phyloP scores from a whole-genome alignment of 1,140 invertebrate genomes.

The Saccostrea glomerata region DNA sequence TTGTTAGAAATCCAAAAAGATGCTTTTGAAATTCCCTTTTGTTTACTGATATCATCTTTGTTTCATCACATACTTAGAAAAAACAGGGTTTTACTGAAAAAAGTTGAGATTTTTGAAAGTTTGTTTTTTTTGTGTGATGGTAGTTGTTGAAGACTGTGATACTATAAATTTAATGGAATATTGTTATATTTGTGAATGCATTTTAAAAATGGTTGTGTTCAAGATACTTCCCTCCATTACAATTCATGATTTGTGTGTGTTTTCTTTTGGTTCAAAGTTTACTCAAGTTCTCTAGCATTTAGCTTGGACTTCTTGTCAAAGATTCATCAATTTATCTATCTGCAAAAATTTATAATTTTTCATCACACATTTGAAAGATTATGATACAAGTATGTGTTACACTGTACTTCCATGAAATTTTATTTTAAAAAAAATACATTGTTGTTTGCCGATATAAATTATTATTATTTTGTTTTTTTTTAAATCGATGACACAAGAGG shows the following conservation, averaged over 20 bases:
- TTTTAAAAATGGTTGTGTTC: slow-evolving; percentile 29
- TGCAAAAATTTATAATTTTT: no score
- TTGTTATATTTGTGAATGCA: slow-evolving; percentile 28
- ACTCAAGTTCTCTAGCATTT: background rate
- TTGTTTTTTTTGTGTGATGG: slow-evolving; percentile 27
- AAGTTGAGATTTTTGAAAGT: slow-evolving; percentile 27
- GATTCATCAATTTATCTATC: no score
- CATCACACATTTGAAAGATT: no score
- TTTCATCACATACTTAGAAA: background rate
- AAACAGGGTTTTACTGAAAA: slow-evolving; percentile 29
- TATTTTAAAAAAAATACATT: no score
- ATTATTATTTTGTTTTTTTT: background rate
- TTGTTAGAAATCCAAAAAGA: background rate
- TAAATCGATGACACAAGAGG: background rate
- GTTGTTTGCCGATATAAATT: no score
- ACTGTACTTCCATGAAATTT: no score
- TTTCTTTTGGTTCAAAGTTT: no score
- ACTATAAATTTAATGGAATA: background rate
- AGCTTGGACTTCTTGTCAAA: background rate
- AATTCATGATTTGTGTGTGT: background rate
- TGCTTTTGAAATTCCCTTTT: background rate
- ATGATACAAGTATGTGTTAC: no score
- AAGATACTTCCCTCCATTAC: slow-evolving; percentile 15
- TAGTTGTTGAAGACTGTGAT: slow-evolving; percentile 34
- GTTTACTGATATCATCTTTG: background rate